Evolutionary conservation across 2,888 invertebrate genomes (phyloP).

Genomic region (Cryptocheilus praepositus): DNA sequence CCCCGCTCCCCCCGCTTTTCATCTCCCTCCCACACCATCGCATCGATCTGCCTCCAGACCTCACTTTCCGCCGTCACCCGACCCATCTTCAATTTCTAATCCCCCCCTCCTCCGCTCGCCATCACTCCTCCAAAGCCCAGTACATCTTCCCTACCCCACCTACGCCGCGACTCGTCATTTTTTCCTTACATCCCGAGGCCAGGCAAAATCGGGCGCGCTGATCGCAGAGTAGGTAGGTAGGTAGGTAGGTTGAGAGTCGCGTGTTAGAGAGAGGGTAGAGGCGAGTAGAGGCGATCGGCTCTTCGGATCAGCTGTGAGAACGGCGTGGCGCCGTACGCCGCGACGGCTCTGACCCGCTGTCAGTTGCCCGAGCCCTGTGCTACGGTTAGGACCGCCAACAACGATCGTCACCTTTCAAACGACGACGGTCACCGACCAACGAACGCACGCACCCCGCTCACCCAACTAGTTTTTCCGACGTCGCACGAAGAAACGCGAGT

Average conservation of each 20-base stretch:
- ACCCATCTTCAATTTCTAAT: no score
- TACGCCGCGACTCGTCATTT: no score
- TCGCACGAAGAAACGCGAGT: background rate
- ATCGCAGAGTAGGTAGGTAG: background rate
- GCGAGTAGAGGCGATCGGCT: conserved; percentile 57
- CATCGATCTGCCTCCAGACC: no score
- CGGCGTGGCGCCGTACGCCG: conserved; percentile 66
- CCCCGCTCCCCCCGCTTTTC: no score
- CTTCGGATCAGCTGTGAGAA: conserved; percentile 67
- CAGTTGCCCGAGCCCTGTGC: conserved; percentile 75
- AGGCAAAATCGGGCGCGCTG: no score
- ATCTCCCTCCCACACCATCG: no score
- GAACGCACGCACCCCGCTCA: background rate
- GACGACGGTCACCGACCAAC: conserved; percentile 4
- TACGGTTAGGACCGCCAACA: conserved; percentile 72
- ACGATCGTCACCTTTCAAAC: conserved; percentile 53
- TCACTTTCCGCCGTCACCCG: no score
- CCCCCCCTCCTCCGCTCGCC: no score
- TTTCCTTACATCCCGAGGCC: no score
- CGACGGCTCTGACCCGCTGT: conserved; percentile 72
- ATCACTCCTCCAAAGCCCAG: no score
- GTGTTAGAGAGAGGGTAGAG: conserved; percentile 57
- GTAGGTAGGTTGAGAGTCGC: conserved; percentile 46
- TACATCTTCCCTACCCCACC: no score
- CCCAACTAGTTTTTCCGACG: no score